Evolutionary conservation across 2,797 vertebrate genomes (phyloP).

Genomic region (Arctocebus calabarensis): DNA sequence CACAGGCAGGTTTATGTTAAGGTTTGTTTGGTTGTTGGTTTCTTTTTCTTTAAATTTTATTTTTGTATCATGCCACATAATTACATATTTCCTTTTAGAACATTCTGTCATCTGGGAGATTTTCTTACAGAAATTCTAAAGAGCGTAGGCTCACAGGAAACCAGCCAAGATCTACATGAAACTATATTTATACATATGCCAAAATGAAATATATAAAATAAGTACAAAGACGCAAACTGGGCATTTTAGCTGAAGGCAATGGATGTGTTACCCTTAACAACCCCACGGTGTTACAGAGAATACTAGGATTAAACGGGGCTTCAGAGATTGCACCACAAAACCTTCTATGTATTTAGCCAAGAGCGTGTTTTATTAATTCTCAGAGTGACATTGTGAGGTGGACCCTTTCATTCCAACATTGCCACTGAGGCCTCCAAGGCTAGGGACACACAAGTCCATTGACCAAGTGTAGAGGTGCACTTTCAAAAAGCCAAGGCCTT

Average conservation of each 20-base stretch:
- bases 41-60: slow-evolving; percentile 69
- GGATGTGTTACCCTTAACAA: slow-evolving; percentile 16
- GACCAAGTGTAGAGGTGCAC: neutral
- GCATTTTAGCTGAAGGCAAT: slow-evolving; percentile 64
- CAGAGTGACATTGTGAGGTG: neutral
- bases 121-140: slow-evolving; percentile 85
- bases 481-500: neutral
- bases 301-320: neutral
- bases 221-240: slow-evolving; percentile 59
- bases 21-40: slow-evolving; percentile 73
- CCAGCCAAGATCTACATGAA: slow-evolving; percentile 83
- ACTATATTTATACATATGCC: slow-evolving; percentile 86
- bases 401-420: neutral
- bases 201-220: slow-evolving; percentile 57
- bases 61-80: slow-evolving; percentile 81
- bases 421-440: neutral
- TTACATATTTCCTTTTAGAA: slow-evolving; percentile 84
- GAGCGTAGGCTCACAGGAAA: slow-evolving; percentile 85
- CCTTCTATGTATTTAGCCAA: neutral
- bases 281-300: neutral
- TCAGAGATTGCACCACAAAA: neutral
- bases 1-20: slow-evolving; percentile 11
- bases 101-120: slow-evolving; percentile 83
- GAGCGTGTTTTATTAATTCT: neutral
- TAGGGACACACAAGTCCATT: neutral